Percentiles rank a stretch among this genome's conserved stretches.
Conservation (phyloP, 2,113 vertebrate species). For the Guaruba guarouba region DNA sequence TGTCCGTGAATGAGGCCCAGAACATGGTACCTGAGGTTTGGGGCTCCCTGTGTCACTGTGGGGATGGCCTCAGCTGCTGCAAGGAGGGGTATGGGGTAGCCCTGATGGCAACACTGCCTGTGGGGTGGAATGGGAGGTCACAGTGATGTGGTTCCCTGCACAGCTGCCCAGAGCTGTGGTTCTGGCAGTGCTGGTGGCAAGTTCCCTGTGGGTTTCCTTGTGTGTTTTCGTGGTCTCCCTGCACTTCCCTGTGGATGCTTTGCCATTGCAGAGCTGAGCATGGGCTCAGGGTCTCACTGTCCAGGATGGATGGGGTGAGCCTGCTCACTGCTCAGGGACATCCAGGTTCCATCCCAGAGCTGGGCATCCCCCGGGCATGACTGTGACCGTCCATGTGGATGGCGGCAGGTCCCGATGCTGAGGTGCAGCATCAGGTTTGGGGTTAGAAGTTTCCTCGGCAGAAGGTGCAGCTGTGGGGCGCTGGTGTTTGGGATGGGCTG, state of each 20-base stretch:
- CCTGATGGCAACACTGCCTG: background rate
- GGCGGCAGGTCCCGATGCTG: accelerated
- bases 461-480: accelerated
- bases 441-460: background rate
- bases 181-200: background rate
- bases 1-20: no score
- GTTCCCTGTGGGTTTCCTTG: accelerated
- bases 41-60: accelerated
- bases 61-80: background rate
- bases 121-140: background rate
- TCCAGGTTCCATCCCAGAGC: background rate
- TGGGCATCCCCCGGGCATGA: accelerated
- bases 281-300: background rate
- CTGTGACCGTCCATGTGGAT: accelerated
- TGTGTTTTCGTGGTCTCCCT: accelerated
- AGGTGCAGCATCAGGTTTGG: accelerated
- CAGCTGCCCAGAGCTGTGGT: background rate
- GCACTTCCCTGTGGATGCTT: background rate
- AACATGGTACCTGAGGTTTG: accelerated
- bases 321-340: accelerated
- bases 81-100: no score
- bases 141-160: background rate
- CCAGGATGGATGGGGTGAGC: accelerated
- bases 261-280: accelerated
- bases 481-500: background rate